Percentiles rank a stretch among this genome's conserved stretches.
Evolutionary conservation across 2,113 vertebrate species (phyloP).

Genomic region (Neolamprologus sp.): DNA sequence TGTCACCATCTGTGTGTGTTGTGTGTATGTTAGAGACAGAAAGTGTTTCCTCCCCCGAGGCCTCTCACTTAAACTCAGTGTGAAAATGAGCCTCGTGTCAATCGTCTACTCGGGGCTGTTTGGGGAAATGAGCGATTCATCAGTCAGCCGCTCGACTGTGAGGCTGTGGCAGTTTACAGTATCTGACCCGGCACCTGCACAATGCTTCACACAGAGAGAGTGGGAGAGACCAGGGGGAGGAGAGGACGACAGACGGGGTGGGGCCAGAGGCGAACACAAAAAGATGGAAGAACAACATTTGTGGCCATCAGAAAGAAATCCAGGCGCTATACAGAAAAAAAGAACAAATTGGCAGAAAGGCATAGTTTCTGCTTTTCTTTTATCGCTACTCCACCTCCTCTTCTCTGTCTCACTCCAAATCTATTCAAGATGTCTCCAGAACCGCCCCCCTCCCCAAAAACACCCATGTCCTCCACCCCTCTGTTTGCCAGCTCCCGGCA

Average conservation of each 20-base stretch:
- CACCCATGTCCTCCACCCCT: background rate
- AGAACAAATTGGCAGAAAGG: slow-evolving; percentile 55
- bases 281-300: slow-evolving; percentile 46
- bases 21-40: slow-evolving; percentile 36
- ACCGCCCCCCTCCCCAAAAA: background rate
- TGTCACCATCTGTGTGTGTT: slow-evolving; percentile 9
- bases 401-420: slow-evolving; percentile 43
- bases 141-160: slow-evolving; percentile 27
- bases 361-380: slow-evolving; percentile 40
- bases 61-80: slow-evolving; percentile 58
- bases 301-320: slow-evolving; percentile 44
- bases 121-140: slow-evolving; percentile 56
- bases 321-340: slow-evolving; percentile 26
- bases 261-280: background rate
- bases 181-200: slow-evolving; percentile 53
- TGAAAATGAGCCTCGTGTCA: slow-evolving; percentile 64
- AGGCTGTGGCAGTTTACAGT: slow-evolving; percentile 26
- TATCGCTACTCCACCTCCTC: slow-evolving; percentile 33
- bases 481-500: slow-evolving; percentile 60
- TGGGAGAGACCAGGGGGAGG: background rate
- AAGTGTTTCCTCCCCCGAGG: slow-evolving; percentile 57
- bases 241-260: background rate
- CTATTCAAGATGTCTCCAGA: slow-evolving; percentile 60
- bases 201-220: background rate
- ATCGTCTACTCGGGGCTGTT: slow-evolving; percentile 59